Percentiles rank a stretch among this genome's conserved stretches.
Conservation (phyloP, 2,113 vertebrate genomes). For the Tyto alba region DNA sequence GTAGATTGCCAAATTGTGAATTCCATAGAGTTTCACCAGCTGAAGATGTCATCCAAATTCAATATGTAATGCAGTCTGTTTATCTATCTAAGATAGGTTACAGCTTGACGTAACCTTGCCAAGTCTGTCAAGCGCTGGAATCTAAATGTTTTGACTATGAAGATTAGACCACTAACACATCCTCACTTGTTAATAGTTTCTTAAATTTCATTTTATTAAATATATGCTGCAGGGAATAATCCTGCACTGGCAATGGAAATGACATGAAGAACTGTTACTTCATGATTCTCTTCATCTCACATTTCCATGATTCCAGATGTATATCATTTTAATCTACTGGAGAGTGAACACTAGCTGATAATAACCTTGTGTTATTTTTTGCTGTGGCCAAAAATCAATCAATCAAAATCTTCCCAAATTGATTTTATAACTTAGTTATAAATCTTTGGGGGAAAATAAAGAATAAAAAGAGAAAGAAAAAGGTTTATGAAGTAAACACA, state of each 20-base stretch:
- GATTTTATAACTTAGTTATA: background rate
- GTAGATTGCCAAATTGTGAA: background rate
- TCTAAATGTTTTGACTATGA: background rate
- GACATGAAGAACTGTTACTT: background rate
- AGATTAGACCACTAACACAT: background rate
- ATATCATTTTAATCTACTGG: background rate
- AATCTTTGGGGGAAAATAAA: background rate
- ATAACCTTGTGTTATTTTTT: background rate
- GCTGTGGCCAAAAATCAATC: background rate
- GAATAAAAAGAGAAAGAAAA: background rate
- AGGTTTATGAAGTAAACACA: background rate
- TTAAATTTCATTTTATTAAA: slow-evolving; percentile 27
- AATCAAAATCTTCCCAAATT: background rate
- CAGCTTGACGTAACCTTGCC: background rate
- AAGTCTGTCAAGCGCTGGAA: background rate
- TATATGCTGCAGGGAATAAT: background rate
- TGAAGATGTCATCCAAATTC: background rate
- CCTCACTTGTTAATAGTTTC: background rate
- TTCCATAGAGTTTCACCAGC: background rate
- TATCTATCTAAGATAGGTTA: background rate
- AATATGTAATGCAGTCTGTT: background rate
- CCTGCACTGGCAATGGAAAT: background rate
- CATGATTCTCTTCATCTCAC: background rate
- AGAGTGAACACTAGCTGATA: background rate
- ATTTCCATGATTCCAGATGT: background rate